Conservation (phyloP, 2,113 vertebrate species). For the Bubo bubo region DNA sequence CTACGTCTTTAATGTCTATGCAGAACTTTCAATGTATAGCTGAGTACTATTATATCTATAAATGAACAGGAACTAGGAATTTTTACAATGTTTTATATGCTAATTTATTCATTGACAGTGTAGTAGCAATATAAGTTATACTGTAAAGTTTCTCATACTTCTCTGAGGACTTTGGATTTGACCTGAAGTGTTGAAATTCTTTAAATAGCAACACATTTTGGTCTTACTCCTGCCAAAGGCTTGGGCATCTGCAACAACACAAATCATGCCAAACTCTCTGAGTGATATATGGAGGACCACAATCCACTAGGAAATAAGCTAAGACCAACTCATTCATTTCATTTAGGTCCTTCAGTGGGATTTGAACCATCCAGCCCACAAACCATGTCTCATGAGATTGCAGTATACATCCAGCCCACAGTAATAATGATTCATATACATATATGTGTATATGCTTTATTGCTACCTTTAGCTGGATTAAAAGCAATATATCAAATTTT, state of each 20-base stretch:
- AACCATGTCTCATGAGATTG: slow-evolving; percentile 42
- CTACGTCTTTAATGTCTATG: not conserved
- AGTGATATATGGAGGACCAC: slow-evolving; percentile 48
- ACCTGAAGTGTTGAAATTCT: slow-evolving; percentile 20
- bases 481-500: slow-evolving; percentile 74
- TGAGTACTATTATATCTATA: not conserved
- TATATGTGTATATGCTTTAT: slow-evolving; percentile 72
- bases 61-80: slow-evolving; percentile 13
- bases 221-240: slow-evolving; percentile 31
- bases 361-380: slow-evolving; percentile 61
- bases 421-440: slow-evolving; percentile 71
- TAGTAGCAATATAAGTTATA: not conserved
- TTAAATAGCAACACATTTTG: slow-evolving; percentile 32
- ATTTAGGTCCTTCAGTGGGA: slow-evolving; percentile 46
- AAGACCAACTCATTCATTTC: slow-evolving; percentile 54
- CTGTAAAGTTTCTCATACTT: slow-evolving; percentile 11
- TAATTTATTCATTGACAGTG: slow-evolving; percentile 34
- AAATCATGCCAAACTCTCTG: slow-evolving; percentile 57
- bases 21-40: not conserved
- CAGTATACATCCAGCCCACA: slow-evolving; percentile 48
- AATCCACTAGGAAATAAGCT: slow-evolving; percentile 44
- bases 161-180: slow-evolving; percentile 23
- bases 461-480: slow-evolving; percentile 73
- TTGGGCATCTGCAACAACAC: slow-evolving; percentile 27
- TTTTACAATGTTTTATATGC: slow-evolving; percentile 44